Conservation (phyloP, 2,113 vertebrate species). For the Campylomormyrus tamandua region DNA sequence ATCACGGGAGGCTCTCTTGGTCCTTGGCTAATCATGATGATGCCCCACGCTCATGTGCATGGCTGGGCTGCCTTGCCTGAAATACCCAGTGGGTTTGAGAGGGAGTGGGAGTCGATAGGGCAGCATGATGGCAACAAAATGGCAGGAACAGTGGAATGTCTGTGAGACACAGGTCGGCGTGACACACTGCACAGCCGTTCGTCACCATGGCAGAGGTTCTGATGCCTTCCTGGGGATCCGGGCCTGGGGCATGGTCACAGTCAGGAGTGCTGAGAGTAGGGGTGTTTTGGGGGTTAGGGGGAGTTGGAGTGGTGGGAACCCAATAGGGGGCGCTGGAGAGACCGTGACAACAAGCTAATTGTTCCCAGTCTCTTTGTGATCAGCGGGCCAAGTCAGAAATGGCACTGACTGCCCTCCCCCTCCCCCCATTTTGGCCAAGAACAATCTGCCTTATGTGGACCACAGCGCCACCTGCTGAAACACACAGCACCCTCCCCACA, state of each 20-base stretch:
- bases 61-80: neutral
- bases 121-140: neutral
- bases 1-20: neutral
- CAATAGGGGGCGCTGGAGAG: neutral
- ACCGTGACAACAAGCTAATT: slow-evolving; percentile 43
- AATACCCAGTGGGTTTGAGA: neutral
- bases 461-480: neutral
- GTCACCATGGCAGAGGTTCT: neutral
- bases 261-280: neutral
- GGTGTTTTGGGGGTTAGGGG: neutral
- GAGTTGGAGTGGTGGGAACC: neutral
- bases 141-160: neutral
- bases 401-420: neutral
- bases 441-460: slow-evolving; percentile 25
- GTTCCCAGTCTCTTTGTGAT: slow-evolving; percentile 25
- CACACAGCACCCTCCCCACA: neutral
- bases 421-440: neutral
- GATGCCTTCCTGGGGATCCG: neutral
- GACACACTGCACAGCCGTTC: neutral
- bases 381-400: neutral
- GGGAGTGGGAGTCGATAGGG: neutral
- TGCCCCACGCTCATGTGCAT: neutral
- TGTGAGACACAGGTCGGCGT: neutral
- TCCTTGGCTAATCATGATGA: neutral
- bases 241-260: neutral